These are phyloP conservation scores for Lerista edwardsae DNA, from an alignment of 2,797 vertebrate species.

Conservation along the genomic window DNA sequence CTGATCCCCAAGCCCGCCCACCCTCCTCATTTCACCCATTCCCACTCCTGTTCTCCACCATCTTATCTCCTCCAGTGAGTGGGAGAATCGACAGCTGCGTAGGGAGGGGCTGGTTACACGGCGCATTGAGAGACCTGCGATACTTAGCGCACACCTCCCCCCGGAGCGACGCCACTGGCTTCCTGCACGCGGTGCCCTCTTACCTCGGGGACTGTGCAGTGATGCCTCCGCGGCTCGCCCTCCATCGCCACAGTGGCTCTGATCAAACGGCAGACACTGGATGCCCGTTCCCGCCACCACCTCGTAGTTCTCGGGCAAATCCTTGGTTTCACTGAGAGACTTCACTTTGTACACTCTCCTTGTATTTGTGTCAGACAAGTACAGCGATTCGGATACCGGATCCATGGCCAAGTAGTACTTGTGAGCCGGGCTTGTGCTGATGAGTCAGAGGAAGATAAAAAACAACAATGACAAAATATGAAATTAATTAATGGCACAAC, in stretches of 20 bases:
- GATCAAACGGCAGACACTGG: constrained; percentile 95
- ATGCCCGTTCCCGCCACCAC: constrained; percentile 96
- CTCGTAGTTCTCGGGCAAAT: constrained; percentile 91
- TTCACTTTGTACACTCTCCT: constrained; percentile 92
- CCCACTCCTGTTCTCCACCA: too few species aligned
- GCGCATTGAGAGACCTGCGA: too few species aligned
- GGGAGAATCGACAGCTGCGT: too few species aligned
- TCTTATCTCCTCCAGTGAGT: too few species aligned
- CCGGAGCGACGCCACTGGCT: too few species aligned
- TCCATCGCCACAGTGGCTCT: constrained; percentile 95
- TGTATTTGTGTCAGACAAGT: constrained; percentile 96
- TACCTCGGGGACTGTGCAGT: constrained; percentile 96
- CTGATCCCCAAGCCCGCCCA: too few species aligned
- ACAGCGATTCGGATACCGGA: constrained; percentile 91
- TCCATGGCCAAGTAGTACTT: constrained; percentile 98
- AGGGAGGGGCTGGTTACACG: too few species aligned
- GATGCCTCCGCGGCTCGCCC: constrained; percentile 92
- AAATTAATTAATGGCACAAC: not conserved
- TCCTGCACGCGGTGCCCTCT: constrained; percentile 26
- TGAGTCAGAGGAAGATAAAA: constrained; percentile 71
- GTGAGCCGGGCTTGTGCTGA: constrained; percentile 94
- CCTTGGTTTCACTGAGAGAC: constrained; percentile 90
- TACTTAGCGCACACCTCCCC: too few species aligned
- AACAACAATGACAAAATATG: constrained; percentile 30
- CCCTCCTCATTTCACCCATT: too few species aligned